Evolutionary conservation across 2,888 invertebrate species (phyloP).

Genomic region (Baronia brevicornis): DNA sequence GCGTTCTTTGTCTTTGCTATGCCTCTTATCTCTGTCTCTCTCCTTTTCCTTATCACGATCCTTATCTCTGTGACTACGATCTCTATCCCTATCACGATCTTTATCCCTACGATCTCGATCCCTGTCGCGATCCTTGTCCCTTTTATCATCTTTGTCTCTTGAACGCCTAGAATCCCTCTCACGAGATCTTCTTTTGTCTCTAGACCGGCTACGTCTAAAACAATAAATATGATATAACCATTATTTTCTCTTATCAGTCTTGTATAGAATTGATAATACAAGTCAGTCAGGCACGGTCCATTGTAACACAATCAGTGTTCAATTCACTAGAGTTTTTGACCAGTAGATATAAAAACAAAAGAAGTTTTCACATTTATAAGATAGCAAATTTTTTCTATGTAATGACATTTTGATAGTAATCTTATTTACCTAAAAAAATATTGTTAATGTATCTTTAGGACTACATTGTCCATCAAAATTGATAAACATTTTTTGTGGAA

Average conservation of each 20-base stretch:
- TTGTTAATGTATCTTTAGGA: no score
- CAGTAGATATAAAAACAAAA: conserved; percentile 5
- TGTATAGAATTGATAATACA: no score
- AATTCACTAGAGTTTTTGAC: no score
- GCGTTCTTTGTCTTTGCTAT: conserved; percentile 32
- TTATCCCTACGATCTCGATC: conserved; percentile 36
- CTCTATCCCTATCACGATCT: conserved; percentile 35
- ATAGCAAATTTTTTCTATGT: no score
- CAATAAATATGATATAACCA: not conserved
- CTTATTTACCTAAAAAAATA: no score
- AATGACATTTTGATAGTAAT: no score
- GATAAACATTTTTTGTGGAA: no score
- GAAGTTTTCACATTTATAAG: no score
- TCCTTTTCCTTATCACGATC: conserved; percentile 33
- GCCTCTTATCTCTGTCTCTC: conserved; percentile 40
- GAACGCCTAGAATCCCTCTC: conserved; percentile 77
- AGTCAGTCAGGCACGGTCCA: no score
- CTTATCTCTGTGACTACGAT: conserved; percentile 23
- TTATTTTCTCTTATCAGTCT: not conserved
- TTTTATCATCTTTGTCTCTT: conserved; percentile 70
- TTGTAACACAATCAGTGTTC: no score
- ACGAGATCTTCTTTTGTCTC: conserved; percentile 70
- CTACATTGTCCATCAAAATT: no score
- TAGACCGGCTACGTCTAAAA: conserved; percentile 58
- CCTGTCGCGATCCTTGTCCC: conserved; percentile 39